Conservation (phyloP, 2,888 invertebrate species). For the Nymphalis polychloros region DNA sequence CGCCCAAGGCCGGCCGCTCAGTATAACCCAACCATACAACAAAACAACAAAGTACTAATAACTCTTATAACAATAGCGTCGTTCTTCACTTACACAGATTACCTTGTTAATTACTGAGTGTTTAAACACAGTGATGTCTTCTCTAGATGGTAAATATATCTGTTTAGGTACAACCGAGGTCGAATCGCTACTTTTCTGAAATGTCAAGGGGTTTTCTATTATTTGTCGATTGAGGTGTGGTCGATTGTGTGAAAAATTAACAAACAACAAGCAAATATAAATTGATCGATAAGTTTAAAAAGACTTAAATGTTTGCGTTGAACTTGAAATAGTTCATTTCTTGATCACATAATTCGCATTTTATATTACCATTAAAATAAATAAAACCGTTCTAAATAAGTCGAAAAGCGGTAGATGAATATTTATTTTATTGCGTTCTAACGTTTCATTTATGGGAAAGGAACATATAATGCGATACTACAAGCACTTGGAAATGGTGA, state of each 20-base stretch:
- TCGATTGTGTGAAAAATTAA: conserved; percentile 23
- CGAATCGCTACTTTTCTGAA: conserved; percentile 59
- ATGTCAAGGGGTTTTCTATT: conserved; percentile 70
- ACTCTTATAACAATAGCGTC: conserved; percentile 29
- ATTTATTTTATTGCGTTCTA: conserved; percentile 21
- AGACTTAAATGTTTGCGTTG: neutral
- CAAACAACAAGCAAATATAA: neutral
- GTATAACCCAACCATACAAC: conserved; percentile 56
- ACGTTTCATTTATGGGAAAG: conserved; percentile 26
- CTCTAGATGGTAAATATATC: conserved; percentile 62
- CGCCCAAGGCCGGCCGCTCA: conserved; percentile 62
- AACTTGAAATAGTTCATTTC: conserved; percentile 8
- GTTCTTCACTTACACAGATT: conserved; percentile 45
- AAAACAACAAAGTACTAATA: conserved; percentile 36
- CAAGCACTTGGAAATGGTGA: neutral
- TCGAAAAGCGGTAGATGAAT: conserved; percentile 21
- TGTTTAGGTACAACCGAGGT: conserved; percentile 61
- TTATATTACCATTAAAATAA: conserved; percentile 14
- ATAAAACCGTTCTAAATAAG: conserved; percentile 17
- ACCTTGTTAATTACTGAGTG: conserved; percentile 57
- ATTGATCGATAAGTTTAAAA: neutral
- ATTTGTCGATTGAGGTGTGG: conserved; percentile 38
- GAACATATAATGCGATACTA: conserved; percentile 13
- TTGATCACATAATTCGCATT: conserved; percentile 15
- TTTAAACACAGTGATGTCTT: conserved; percentile 51